These are phyloP conservation scores for Bilobella aurantiaca DNA, from an alignment of 1,140 invertebrate genomes.

Conservation along the genomic window DNA sequence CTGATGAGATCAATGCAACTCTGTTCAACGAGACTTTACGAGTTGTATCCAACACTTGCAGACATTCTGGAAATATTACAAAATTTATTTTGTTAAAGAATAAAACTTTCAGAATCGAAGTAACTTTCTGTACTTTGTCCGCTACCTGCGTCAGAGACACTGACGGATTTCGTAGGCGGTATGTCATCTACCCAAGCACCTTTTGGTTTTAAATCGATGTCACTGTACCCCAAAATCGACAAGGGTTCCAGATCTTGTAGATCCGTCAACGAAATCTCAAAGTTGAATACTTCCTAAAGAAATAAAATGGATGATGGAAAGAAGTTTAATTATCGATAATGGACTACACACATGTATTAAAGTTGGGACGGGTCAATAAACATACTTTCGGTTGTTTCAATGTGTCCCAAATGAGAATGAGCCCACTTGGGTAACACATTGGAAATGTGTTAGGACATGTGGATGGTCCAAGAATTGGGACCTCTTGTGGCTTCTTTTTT, in stretches of 20 bases:
- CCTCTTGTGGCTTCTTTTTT: constrained; percentile 47
- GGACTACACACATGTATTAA: not conserved
- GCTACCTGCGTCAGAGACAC: not conserved
- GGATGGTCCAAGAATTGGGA: constrained; percentile 62
- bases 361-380: too few relatives aligned
- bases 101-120: too few relatives aligned
- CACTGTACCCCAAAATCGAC: constrained; percentile 8
- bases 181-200: constrained; percentile 18
- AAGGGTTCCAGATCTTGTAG: constrained; percentile 1
- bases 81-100: not conserved
- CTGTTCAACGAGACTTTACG: not conserved
- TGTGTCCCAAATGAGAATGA: constrained; percentile 61
- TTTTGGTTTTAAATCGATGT: constrained; percentile 26
- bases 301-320: not conserved
- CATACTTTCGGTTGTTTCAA: constrained; percentile 56
- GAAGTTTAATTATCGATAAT: constrained; percentile 5
- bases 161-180: not conserved
- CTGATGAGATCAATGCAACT: constrained; percentile 2
- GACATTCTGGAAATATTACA: constrained; percentile 3
- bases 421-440: constrained; percentile 49
- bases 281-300: not conserved
- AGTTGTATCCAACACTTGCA: not conserved
- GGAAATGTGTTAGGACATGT: constrained; percentile 49
- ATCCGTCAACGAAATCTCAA: not conserved
- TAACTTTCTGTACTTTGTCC: not conserved